Evolutionary conservation across 2,113 vertebrate genomes (phyloP), one percentile per base, ranked within the genome.

Genomic region (Orientallactaga bullata): DNA sequence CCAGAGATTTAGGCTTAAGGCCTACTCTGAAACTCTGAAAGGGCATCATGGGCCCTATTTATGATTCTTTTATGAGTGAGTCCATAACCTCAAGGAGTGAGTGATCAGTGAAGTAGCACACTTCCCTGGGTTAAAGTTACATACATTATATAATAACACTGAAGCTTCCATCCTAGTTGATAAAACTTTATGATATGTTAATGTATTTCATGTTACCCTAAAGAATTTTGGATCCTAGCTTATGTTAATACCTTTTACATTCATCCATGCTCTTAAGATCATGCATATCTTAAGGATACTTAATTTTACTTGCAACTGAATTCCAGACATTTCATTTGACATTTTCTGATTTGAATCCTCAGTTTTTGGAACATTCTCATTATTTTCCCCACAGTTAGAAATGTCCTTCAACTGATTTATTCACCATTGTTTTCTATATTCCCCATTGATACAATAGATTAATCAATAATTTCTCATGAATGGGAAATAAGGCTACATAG

Each of bases 241-340:
- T 87, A 88, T 71, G 23, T 60, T 82, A 81, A 82, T 82, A 66
- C 3, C 37, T 85, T 90, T 94, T 28, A 58, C 16, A 79, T 82
- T 89, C 32, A 93, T 79, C 96, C 26, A 51, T 90, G 55, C 74
- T 95, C 61, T 71, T 94, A 82, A 76, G 30, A 37, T 39, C 66
- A 71, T 63, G 61, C n/a, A 24, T 88, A 77, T 92, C 18, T 87
- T 90, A 91, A 89, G 7, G 39, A 79, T 87, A 82, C 42, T 89
- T 91, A 85, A 72, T 80, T 94, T 87, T 71, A 83, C 47, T 73
- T 11, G 9, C 23, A n/a, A 0, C 35, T 95, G 47, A 95, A 77
- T 90, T 96, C 58, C 76, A 90, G 15, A 73, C 79, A 78, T 78
- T 92, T 95, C 37, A 71, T 73, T 79, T 94, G 42, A 7, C 28